Base-by-base conservation (phyloP, 1,140 invertebrate genomes). In the Galleria mellonella region DNA sequence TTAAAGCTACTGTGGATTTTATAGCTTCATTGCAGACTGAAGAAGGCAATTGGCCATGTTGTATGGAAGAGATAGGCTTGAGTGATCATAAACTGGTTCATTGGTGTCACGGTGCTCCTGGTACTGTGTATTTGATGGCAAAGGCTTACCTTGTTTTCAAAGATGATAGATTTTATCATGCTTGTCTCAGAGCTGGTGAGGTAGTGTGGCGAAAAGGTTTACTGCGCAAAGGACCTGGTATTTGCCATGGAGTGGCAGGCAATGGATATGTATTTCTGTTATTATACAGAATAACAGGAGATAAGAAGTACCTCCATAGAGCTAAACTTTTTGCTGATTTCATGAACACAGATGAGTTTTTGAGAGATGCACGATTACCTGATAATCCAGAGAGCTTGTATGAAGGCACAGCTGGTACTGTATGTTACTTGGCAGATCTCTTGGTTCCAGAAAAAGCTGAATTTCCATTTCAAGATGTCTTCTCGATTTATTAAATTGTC, bases 61-160 rank as follows among this genome's bases (percentile, higher is more conserved):
- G 91, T 2, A 88, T 92, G 67, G 93, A 94, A 70, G 93, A 96
- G 75, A 60, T 92, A 32, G 62, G 63, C 2, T 68, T 83, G 8
- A 56, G 72, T 4, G 83, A 86, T 1, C 88, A 92, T 30, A 91
- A 94, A 51, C 67, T 96, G 1, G 89, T 96, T 3, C 95, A 97
- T 67, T 96, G 94, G 94, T 97, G 95, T 83, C 94, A 96, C 79
- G 95, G 95, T 1, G 94, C 94, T 23, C 91, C 94, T 35, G 94
- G 94, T 6, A 89, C 91, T 1, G 81, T 95, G 6, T 96, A 96
- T 71, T 67, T 96, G 12, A 89, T 96, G 87, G 94, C 93, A 1
- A 94, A 92, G 79, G 94, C 95, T 0, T 96, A 93, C 76, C 63
- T 92, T 3, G 68, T 91, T 2, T 96, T 90, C 79, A 90, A 91